Percentiles rank a stretch among this genome's conserved stretches.
phyloP scores from a whole-genome alignment of 2,797 vertebrate species.

The Gallinago stenura region DNA sequence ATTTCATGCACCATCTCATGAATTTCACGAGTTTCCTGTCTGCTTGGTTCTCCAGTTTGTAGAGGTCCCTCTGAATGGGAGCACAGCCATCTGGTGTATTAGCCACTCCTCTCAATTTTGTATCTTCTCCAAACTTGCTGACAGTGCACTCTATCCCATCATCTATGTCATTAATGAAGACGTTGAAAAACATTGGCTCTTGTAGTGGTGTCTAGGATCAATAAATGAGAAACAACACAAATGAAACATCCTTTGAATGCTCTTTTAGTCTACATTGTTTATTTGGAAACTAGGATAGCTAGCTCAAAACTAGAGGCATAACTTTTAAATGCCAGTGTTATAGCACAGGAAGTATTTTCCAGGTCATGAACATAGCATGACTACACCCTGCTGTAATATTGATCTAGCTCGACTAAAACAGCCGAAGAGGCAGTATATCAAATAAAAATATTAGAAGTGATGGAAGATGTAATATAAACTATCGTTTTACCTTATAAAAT shows the following conservation, averaged over 20 bases:
- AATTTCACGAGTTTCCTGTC: neutral
- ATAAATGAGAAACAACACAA: neutral
- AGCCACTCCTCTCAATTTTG: neutral
- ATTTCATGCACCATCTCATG: neutral
- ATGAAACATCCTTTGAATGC: neutral
- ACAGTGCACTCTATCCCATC: neutral
- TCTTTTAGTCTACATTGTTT: neutral
- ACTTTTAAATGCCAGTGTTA: neutral
- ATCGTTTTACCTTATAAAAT: neutral
- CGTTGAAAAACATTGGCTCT: neutral
- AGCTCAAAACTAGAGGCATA: neutral
- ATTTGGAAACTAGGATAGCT: neutral
- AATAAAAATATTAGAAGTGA: neutral
- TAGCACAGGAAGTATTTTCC: neutral
- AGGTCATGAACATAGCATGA: neutral
- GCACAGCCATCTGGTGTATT: neutral
- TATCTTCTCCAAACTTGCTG: neutral
- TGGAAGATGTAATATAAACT: neutral
- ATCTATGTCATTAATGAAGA: neutral
- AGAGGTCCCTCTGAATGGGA: neutral
- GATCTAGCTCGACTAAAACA: neutral
- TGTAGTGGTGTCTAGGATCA: neutral
- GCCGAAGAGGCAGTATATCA: neutral
- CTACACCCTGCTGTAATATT: neutral
- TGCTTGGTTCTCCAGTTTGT: neutral